Evolutionary conservation across 1,140 invertebrate genomes (phyloP), one percentile per base, ranked within the genome.

Genomic region (Cotesia vestalis): DNA sequence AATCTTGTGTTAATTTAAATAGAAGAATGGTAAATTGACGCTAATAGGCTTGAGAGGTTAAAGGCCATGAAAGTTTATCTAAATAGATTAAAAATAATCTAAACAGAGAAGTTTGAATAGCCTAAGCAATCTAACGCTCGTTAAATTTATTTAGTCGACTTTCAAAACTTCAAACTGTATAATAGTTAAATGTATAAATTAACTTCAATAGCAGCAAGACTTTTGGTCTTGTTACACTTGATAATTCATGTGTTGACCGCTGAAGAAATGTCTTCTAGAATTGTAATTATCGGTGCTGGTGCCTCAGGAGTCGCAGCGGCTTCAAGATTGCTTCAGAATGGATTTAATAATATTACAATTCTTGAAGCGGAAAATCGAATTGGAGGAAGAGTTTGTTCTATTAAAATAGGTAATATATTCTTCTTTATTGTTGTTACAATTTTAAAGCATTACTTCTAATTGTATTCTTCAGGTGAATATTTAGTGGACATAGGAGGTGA

Each of bases 401-500:
- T 8, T 11, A 35, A 63, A 63, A 52, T 73, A 1, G 72, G 72
- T 73, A 34, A 64, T 14, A 8, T 6, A 52, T 55, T 66, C 12
- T 34, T 53, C 34, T 27, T 34, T 62, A 11, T 20, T 4, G 1
- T 40, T 8, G 6, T 40, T 40, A 40, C 9, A 40, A 6, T 1
- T 3, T 9, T 40, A 40, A 6, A 3, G 4, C 4, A 40, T 40
- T 6, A 40, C 0, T 40, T 2, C 3, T 8, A 8, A 40, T 40
- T 40, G 6, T 8, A 40, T 40, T 40, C 6, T 20, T 20, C 38
- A 40, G 38, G 38, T 40, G 38, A 40, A 6, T 55, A 55, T 55
- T 55, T 55, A 55, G 12, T 55, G 11, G 12, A 55, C 52, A 55
- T 55, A n/a, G 14, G 88, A 57, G 88, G 87, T 3, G 85, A 88